A percentile compares a stretch with the other conserved stretches of the same genome.
phyloP scores from a whole-genome alignment of 2,113 vertebrate species.

The Paradisaea rubra region DNA sequence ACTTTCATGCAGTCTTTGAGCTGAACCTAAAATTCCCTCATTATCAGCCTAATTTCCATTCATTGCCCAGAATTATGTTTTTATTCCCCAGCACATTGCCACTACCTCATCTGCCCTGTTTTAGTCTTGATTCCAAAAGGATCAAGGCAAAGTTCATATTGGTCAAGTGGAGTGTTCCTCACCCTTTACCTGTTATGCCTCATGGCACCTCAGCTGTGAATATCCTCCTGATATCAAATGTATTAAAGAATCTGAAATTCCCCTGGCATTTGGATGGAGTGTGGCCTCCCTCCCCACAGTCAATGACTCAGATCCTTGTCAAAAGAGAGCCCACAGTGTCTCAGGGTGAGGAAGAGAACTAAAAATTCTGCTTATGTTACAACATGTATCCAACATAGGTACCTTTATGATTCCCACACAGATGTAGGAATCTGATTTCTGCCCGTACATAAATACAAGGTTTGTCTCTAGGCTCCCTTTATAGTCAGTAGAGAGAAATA shows the following conservation, averaged over 20 bases:
- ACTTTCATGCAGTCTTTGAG: neutral
- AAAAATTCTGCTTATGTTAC: neutral
- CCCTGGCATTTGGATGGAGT: neutral
- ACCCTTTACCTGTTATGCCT: neutral
- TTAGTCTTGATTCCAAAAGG: neutral
- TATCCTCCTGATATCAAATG: neutral
- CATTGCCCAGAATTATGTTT: neutral
- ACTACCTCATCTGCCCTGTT: neutral
- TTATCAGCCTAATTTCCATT: neutral
- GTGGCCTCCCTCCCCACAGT: neutral
- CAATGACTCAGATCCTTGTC: neutral
- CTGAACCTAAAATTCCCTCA: neutral
- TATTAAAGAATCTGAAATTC: neutral
- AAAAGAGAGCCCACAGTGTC: neutral
- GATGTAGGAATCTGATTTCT: neutral
- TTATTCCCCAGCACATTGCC: neutral
- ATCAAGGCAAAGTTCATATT: neutral
- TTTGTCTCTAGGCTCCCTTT: neutral
- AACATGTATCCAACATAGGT: neutral
- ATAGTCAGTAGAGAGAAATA: neutral
- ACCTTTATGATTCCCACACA: neutral
- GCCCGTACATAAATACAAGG: neutral
- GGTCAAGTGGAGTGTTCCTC: neutral
- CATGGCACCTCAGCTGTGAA: neutral
- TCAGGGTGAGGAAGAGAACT: neutral